Evolutionary conservation across 2,113 vertebrate species (phyloP).

Genomic region (Eptesicus fuscus): DNA sequence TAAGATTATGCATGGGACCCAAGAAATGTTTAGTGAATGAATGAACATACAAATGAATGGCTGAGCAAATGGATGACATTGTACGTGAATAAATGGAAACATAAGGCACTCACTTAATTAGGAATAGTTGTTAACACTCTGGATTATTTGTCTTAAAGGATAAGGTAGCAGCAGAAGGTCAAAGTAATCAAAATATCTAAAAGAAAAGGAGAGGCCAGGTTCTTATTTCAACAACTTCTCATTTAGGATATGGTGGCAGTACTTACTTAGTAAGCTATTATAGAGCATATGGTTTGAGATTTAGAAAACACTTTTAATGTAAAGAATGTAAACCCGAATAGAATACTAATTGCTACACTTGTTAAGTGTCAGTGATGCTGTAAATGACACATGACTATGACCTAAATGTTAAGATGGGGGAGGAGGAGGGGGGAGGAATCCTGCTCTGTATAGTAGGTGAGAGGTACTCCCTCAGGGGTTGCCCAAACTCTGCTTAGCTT

Average conservation of each 20-base stretch:
- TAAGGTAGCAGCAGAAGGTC: background rate
- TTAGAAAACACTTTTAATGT: background rate
- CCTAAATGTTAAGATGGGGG: background rate
- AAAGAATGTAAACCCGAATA: background rate
- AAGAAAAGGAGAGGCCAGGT: background rate
- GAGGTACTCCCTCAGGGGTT: background rate
- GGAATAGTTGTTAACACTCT: background rate
- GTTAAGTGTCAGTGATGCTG: background rate
- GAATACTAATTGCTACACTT: background rate
- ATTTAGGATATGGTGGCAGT: background rate
- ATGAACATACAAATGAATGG: background rate
- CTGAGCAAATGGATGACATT: background rate
- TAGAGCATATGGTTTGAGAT: background rate
- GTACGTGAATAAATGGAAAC: background rate
- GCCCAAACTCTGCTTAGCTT: background rate
- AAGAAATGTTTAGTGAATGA: background rate
- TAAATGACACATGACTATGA: background rate
- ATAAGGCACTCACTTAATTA: background rate
- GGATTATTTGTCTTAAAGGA: background rate
- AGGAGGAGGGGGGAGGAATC: background rate
- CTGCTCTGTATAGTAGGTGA: background rate
- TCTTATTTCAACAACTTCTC: background rate
- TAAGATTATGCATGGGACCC: background rate
- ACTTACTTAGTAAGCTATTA: background rate
- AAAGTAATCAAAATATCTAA: conserved; percentile 11